Evolutionary conservation across 2,888 invertebrate species (phyloP).

Genomic region (Ethmia dodecea): DNA sequence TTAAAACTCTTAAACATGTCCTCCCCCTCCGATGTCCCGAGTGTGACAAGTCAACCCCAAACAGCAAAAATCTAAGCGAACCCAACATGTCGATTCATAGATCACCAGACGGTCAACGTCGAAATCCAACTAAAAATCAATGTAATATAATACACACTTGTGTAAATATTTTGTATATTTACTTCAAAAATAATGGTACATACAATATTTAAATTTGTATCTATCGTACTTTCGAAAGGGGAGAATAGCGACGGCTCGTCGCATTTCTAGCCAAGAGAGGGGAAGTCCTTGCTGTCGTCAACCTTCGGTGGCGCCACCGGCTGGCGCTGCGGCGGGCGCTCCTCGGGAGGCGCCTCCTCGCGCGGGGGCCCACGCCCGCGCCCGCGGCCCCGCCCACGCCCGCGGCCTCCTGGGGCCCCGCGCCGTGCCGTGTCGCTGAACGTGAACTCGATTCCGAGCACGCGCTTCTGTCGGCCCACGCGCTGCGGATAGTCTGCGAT

Average conservation of each 20-base stretch:
- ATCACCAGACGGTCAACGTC: constrained; percentile 33
- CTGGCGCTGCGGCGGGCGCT: constrained; percentile 48
- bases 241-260: constrained; percentile 62
- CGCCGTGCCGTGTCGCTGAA: constrained; percentile 89
- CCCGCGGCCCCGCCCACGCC: constrained; percentile 77
- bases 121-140: constrained; percentile 43
- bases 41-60: constrained; percentile 29
- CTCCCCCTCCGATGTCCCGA: constrained; percentile 56
- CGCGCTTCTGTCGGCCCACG: constrained; percentile 90
- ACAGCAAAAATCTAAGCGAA: constrained; percentile 29
- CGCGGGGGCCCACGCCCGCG: constrained; percentile 50
- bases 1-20: constrained; percentile 56
- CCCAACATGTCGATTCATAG: constrained; percentile 26
- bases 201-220: constrained; percentile 74
- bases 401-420: constrained; percentile 81
- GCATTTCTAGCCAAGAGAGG: constrained; percentile 87
- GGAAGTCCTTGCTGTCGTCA: constrained; percentile 97
- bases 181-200: constrained; percentile 78
- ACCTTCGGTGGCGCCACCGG: constrained; percentile 86
- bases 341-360: constrained; percentile 49
- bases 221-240: constrained; percentile 65
- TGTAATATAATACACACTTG: constrained; percentile 72
- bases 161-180: constrained; percentile 79
- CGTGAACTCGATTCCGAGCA: constrained; percentile 92
- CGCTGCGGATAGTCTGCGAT: constrained; percentile 89